Conservation (phyloP, 2,888 invertebrate species). For the Ochlodes sylvanus region DNA sequence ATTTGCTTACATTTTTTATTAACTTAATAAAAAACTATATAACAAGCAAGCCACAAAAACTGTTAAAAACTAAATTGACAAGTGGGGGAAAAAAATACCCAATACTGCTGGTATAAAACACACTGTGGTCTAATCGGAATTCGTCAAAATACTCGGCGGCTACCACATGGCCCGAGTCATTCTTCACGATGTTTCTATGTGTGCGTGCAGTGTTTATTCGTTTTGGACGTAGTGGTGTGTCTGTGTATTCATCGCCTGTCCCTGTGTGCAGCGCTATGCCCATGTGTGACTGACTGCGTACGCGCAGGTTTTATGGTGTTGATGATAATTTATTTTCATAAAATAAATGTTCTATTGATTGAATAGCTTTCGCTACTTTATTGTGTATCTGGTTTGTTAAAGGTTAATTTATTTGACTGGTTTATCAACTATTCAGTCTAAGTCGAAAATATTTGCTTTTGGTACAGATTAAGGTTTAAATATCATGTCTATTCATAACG, state of each 20-base stretch:
- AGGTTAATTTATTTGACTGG: constrained; percentile 23
- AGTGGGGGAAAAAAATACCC: not conserved
- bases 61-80: no score
- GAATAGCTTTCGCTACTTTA: constrained; percentile 12
- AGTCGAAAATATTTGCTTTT: not conserved
- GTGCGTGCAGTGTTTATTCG: constrained; percentile 17
- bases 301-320: constrained; percentile 43
- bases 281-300: constrained; percentile 47
- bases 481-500: no score
- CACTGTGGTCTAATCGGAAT: constrained; percentile 73
- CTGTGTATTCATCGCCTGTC: constrained; percentile 31
- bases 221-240: constrained; percentile 50
- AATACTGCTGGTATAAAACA: constrained; percentile 48
- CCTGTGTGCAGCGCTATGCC: constrained; percentile 43
- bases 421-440: not conserved
- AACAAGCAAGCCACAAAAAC: no score
- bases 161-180: constrained; percentile 78
- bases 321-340: constrained; percentile 25
- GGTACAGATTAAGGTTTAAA: not conserved
- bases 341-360: constrained; percentile 24
- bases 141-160: constrained; percentile 80
- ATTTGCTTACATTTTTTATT: no score
- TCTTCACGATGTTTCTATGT: constrained; percentile 56
- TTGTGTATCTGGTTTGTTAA: not conserved
- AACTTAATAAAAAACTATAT: no score